phyloP scores from a whole-genome alignment of 2,113 vertebrate species.

The Cardinalis cardinalis region DNA sequence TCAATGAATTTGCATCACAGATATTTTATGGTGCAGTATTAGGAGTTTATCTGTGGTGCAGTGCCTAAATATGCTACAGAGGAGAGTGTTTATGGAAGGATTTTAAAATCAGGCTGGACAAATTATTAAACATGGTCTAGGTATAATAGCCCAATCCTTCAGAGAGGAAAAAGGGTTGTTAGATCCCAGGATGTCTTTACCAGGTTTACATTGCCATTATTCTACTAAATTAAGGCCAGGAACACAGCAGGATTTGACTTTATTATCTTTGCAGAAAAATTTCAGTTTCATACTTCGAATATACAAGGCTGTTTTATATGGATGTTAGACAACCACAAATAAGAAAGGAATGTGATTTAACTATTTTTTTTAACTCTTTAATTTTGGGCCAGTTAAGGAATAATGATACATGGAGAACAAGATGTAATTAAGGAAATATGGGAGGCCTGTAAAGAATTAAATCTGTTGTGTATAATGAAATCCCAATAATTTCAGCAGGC shows the following conservation, averaged over 20 bases:
- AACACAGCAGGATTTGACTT: neutral
- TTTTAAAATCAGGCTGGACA: neutral
- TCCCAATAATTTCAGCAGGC: neutral
- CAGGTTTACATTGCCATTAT: neutral
- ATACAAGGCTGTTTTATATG: neutral
- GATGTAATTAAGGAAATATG: neutral
- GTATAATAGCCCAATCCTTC: neutral
- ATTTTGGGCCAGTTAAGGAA: neutral
- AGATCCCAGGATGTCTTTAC: neutral
- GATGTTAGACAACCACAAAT: neutral
- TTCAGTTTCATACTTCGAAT: neutral
- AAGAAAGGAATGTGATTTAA: neutral
- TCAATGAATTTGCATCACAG: neutral
- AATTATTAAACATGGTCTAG: neutral
- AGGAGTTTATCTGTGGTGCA: neutral
- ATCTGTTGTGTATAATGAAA: neutral
- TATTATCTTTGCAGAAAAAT: neutral
- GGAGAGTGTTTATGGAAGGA: neutral
- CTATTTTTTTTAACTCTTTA: neutral
- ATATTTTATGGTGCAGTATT: neutral
- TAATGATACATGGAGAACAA: neutral
- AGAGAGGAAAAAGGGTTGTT: neutral
- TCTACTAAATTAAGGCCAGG: slow-evolving; percentile 21
- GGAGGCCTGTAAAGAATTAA: neutral
- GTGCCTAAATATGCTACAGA: neutral